Evolutionary conservation across 2,113 vertebrate species (phyloP).

Genomic region (Protobothrops flavoviridis): DNA sequence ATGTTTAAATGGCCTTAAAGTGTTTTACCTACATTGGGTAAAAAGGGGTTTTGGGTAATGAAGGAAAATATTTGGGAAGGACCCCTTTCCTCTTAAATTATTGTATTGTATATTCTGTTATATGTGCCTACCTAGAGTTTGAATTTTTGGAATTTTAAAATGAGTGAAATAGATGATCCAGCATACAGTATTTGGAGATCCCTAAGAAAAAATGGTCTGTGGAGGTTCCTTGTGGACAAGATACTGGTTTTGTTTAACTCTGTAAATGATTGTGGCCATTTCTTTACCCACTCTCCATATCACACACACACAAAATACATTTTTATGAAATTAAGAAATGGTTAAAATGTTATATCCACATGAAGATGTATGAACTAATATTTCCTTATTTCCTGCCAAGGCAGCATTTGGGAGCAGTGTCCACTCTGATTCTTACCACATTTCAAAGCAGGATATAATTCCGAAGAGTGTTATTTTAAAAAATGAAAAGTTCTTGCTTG

Average conservation of each 20-base stretch:
- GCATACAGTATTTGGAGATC: neutral
- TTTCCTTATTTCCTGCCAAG: neutral
- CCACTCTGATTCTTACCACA: neutral
- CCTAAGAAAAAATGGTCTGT: neutral
- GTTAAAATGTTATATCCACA: neutral
- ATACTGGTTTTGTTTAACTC: neutral
- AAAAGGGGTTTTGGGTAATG: neutral
- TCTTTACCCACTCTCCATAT: neutral
- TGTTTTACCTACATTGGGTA: neutral
- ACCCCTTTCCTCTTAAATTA: neutral
- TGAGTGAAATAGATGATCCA: neutral
- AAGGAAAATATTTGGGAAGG: neutral
- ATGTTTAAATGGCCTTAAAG: neutral
- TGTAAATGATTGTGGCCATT: neutral
- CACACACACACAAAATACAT: neutral
- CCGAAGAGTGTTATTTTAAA: neutral
- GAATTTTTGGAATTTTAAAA: neutral
- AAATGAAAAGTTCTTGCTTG: neutral
- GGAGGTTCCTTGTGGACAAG: neutral
- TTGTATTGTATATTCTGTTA: neutral
- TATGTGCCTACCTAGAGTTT: neutral
- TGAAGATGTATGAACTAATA: neutral
- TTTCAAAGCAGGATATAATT: neutral
- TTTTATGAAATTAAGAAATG: neutral
- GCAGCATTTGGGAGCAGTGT: neutral